Evolutionary conservation across 1,140 invertebrate species (phyloP).

Genomic region (Drosophila carrolli): DNA sequence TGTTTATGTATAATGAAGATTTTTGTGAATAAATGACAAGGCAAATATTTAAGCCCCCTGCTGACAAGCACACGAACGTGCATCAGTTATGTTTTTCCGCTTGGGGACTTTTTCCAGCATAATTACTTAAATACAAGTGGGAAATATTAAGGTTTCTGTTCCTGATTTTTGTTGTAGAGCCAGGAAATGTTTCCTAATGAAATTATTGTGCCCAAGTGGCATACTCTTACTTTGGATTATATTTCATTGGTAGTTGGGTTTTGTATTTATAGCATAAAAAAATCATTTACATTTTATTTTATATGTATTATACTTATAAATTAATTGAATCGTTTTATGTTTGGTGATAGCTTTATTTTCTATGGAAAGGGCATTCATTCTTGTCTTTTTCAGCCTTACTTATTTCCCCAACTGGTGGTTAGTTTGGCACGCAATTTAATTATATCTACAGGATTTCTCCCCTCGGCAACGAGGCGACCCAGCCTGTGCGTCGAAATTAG

Average conservation of each 20-base stretch:
- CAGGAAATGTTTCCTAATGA: conserved; percentile 19
- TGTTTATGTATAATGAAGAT: conserved; percentile 10
- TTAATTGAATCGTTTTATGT: too few relatives aligned
- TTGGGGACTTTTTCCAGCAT: conserved; percentile 51
- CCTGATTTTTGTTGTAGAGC: conserved; percentile 34
- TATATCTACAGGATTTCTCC: conserved; percentile 62
- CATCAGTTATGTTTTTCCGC: conserved; percentile 17
- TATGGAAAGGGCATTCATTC: conserved; percentile 6
- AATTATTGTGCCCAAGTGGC: conserved; percentile 22
- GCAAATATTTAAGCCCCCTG: conserved; percentile 37
- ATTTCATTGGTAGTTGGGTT: background rate
- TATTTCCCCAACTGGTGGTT: conserved; percentile 33
- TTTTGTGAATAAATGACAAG: conserved; percentile 42
- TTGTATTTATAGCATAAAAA: background rate
- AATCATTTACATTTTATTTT: background rate
- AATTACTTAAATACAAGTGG: conserved; percentile 78
- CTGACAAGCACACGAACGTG: conserved; percentile 17
- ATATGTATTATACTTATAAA: background rate
- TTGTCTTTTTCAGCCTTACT: too few relatives aligned
- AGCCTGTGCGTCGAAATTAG: conserved; percentile 63
- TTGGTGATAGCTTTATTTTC: too few relatives aligned
- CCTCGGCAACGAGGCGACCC: conserved; percentile 14
- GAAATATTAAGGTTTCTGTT: conserved; percentile 59
- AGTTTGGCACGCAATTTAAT: conserved; percentile 80
- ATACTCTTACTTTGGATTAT: conserved; percentile 7